Evolutionary conservation across 2,888 invertebrate genomes (phyloP), one percentile per base, ranked within the genome.

Genomic region (Torymus aiolomorphi): DNA sequence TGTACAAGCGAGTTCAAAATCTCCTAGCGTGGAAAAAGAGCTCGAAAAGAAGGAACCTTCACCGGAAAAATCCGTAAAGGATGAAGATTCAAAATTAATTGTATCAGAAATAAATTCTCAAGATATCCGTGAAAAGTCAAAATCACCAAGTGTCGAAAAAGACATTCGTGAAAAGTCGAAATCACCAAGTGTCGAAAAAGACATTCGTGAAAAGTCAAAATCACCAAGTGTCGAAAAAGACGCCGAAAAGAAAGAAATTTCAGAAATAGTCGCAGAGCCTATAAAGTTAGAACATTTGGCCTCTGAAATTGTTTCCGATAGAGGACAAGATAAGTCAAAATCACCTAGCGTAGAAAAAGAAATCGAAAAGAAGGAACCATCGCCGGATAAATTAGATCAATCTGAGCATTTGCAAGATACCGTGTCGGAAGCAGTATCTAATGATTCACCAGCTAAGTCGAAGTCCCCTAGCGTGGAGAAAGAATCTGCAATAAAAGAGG

Each of bases 121-220:
- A 42, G 42, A 77, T 71, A 52, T n/a, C 20, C 57, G 14, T 42
- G 78, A 82, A 12, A 79, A 73, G 61, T 85, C 84, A 2, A 82
- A 75, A 54, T 80, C 81, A 10, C 74, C 77, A 5, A 85, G 84
- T 42, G 31, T 78, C 12, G 63, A 74, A n/a, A 81, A 82, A n/a
- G n/a, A n/a, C n/a, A n/a, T n/a, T n/a, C n/a, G n/a, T n/a, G n/a
- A n/a, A n/a, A n/a, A n/a, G n/a, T n/a, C n/a, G n/a, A n/a, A n/a
- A n/a, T n/a, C n/a, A n/a, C n/a, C n/a, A n/a, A n/a, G n/a, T n/a
- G n/a, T n/a, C n/a, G n/a, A n/a, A n/a, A n/a, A n/a, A n/a, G n/a
- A n/a, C n/a, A n/a, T n/a, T n/a, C n/a, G n/a, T n/a, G n/a, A n/a
- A n/a, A n/a, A n/a, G n/a, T n/a, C n/a, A n/a, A n/a, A n/a, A n/a